phyloP scores from a whole-genome alignment of 1,140 invertebrate species.

The Drosophila tristis region DNA sequence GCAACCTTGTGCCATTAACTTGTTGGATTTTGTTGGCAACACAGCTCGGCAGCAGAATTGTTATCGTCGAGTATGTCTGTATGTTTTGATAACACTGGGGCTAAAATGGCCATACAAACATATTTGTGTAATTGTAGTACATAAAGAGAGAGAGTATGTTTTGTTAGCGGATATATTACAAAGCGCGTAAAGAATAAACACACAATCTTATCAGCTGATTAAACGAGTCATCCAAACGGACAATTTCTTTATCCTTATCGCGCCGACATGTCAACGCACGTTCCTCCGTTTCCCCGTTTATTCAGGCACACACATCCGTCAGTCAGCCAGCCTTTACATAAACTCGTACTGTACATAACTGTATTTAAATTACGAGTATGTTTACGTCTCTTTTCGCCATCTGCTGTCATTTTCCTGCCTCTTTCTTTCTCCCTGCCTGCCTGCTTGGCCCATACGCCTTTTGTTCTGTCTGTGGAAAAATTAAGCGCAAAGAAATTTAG shows the following conservation, averaged over 20 bases:
- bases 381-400: slow-evolving; percentile 40
- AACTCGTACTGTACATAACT: slow-evolving; percentile 33
- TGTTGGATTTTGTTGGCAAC: slow-evolving; percentile 27
- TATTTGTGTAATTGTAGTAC: slow-evolving; percentile 25
- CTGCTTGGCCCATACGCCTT: neutral
- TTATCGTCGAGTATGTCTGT: slow-evolving; percentile 31
- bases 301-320: too few relatives aligned
- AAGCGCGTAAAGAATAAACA: slow-evolving; percentile 36
- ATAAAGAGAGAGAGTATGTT: slow-evolving; percentile 7
- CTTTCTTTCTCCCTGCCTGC: neutral
- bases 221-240: slow-evolving; percentile 51
- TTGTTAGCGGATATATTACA: slow-evolving; percentile 45
- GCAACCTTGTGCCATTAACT: slow-evolving; percentile 24
- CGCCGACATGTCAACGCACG: slow-evolving; percentile 53
- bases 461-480: slow-evolving; percentile 11
- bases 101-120: slow-evolving; percentile 18
- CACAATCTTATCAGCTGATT: slow-evolving; percentile 69
- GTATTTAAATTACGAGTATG: slow-evolving; percentile 30
- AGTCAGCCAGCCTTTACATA: neutral
- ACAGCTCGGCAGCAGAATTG: neutral
- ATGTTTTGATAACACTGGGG: slow-evolving; percentile 21
- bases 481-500: slow-evolving; percentile 31
- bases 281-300: neutral
- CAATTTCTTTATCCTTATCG: slow-evolving; percentile 52
- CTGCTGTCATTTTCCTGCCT: slow-evolving; percentile 30